Conservation (phyloP, 2,113 vertebrate genomes). For the Phrynocephalus versicolor region DNA sequence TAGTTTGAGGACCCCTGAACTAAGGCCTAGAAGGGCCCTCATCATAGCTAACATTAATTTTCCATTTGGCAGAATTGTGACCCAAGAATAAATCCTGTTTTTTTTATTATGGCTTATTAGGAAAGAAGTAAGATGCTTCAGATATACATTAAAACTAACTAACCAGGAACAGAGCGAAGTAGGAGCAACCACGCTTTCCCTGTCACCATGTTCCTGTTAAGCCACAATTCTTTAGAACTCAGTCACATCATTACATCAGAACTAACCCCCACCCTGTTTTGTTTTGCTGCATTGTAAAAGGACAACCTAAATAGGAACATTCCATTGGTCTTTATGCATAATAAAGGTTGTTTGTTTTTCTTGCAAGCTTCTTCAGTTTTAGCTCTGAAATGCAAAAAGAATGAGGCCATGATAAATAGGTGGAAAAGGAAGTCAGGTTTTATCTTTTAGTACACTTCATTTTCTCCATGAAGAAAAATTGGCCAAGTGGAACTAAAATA, state of each 20-base stretch:
- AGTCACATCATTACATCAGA: neutral
- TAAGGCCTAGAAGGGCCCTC: no score
- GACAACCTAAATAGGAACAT: neutral
- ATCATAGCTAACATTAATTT: no score
- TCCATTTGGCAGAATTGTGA: neutral
- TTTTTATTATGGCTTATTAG: neutral
- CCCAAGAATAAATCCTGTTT: neutral
- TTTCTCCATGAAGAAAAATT: conserved; percentile 15
- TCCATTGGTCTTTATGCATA: neutral
- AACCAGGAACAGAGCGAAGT: neutral
- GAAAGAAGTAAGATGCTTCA: neutral
- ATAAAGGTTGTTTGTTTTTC: neutral
- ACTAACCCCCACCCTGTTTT: neutral
- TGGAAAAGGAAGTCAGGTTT: neutral
- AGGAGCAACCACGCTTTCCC: neutral
- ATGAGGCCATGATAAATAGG: neutral
- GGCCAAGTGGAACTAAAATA: conserved; percentile 5
- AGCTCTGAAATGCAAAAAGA: neutral
- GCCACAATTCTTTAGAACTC: neutral
- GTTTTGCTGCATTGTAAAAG: neutral
- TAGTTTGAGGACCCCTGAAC: no score
- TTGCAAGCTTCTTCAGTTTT: neutral
- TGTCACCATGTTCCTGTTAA: neutral
- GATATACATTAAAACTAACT: neutral
- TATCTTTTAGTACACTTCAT: neutral